Base-by-base conservation (phyloP, 53 echinoderm and acorn worm genomes). In the Crossaster papposus region DNA sequence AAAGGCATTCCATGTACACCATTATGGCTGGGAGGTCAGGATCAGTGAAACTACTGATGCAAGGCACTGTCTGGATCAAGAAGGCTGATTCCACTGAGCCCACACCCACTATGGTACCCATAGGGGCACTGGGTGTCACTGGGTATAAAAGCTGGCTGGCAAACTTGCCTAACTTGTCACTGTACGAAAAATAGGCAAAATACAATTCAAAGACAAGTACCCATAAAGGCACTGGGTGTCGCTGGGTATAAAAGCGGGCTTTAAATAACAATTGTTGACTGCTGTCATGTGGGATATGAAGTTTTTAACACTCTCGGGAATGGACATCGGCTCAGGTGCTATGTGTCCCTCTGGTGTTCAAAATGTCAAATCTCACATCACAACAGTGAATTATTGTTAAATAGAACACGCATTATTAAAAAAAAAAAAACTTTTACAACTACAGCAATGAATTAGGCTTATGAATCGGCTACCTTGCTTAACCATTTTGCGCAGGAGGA, bases 1-100 rank as follows among this genome's bases (percentile, higher is more conserved):
- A 99, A 0, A 99, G 86, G 73, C 94, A 99, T 36, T 99, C 99
- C 90, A 99, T 92, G 85, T 95, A 99, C 15, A 98, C 99, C 99
- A 99, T 96, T 26, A 99, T 80, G 36, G 95, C 94, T 29, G 99
- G 94, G 20, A 96, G 94, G 88, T 99, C 96, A 0, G 88, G 90
- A 30, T 99, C 73, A 0, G 44, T 79, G 68, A 85, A 96, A 83
- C 89, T 91, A 0, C 78, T 88, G 32, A 99, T 82, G 70, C 96
- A 93, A 7, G 96, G 96, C 44, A 93, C 87, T 15, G 99, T 94
- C 84, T 96, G 96, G 38, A 98, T 94, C 22, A 98, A 68, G 88
- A 92, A 98, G 18, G 94, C 92, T 11, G 98, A 98, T 68, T 98
- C 98, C 37, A 98, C 96, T 1, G 98, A 98, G 20, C 98, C 98